A percentile compares a stretch with the other conserved stretches of the same genome.
phyloP scores from a whole-genome alignment of 2,888 invertebrate species.

The Sarcophaga variegata region DNA sequence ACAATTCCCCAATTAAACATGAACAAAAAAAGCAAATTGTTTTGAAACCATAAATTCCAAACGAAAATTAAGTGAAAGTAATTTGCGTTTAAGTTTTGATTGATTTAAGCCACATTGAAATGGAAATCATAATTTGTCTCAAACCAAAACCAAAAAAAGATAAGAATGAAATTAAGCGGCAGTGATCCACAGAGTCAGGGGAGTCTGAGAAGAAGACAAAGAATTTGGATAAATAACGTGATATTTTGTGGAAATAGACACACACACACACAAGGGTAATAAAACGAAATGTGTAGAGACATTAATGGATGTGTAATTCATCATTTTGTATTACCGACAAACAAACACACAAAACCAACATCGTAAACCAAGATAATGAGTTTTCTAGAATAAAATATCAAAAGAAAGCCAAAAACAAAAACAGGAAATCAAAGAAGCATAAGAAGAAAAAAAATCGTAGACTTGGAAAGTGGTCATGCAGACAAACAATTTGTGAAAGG shows the following conservation, averaged over 20 bases:
- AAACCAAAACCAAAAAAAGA: neutral
- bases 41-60: constrained; percentile 12
- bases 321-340: constrained; percentile 3
- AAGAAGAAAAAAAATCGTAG: too few species aligned
- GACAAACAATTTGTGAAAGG: neutral
- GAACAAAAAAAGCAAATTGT: neutral
- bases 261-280: neutral
- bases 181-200: neutral
- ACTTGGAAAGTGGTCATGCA: neutral
- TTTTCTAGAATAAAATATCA: neutral
- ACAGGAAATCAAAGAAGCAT: neutral
- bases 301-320: constrained; percentile 36
- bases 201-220: neutral
- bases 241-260: neutral
- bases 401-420: neutral
- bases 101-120: too few species aligned
- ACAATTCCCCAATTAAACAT: too few species aligned
- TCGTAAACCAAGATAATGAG: neutral
- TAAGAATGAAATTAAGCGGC: neutral
- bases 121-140: constrained; percentile 2
- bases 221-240: neutral
- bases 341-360: neutral
- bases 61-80: constrained; percentile 29
- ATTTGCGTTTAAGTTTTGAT: neutral
- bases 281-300: constrained; percentile 14